These are phyloP conservation scores for Chironomus striatipennis DNA, from an alignment of 1,140 invertebrate genomes.

Conservation along the genomic window DNA sequence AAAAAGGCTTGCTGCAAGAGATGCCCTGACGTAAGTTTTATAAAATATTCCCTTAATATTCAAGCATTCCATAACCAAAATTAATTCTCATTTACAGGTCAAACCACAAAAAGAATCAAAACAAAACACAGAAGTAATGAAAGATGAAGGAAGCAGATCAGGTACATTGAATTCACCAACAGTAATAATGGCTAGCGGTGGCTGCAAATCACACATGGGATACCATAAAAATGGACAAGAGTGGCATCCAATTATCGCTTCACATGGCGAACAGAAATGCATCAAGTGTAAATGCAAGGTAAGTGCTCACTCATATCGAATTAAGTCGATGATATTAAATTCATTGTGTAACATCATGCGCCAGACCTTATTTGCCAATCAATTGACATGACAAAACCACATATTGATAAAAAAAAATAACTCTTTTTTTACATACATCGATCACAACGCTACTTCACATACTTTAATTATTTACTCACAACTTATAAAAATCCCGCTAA, in stretches of 20 bases:
- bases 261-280: conserved; percentile 76
- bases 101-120: conserved; percentile 33
- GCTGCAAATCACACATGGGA: conserved; percentile 58
- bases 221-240: conserved; percentile 71
- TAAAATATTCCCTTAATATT: neutral
- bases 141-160: conserved; percentile 41
- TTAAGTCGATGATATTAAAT: neutral
- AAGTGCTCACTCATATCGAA: conserved; percentile 35
- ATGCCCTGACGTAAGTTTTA: conserved; percentile 51
- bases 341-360: neutral
- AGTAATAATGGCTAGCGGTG: conserved; percentile 64
- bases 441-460: no score
- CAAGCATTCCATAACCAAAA: neutral
- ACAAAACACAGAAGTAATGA: conserved; percentile 33
- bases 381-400: neutral
- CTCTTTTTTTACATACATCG: no score
- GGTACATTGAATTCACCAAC: conserved; percentile 43
- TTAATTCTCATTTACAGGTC: conserved; percentile 31
- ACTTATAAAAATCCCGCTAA: no score
- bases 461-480: no score
- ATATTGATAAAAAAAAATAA: no score
- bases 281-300: conserved; percentile 83
- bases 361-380: conserved; percentile 3
- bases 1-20: conserved; percentile 71
- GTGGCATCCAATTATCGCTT: conserved; percentile 74